A percentile compares a stretch with the other conserved stretches of the same genome.
These are phyloP conservation scores for Phallusia fumigata DNA, from an alignment of 23 tunicate species.

Conservation along the genomic window DNA sequence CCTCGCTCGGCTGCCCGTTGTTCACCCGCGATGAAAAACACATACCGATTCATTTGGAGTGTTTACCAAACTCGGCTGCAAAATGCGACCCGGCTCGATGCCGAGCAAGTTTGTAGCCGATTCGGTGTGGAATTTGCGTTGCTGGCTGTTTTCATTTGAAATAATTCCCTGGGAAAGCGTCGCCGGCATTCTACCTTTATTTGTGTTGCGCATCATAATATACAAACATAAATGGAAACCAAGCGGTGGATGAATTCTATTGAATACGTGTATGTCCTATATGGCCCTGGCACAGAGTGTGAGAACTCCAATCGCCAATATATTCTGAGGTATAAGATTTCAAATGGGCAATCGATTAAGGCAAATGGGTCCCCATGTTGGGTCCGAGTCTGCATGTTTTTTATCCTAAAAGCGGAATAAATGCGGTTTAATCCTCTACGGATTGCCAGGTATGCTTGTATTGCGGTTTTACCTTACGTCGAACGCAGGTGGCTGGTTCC, in stretches of 20 bases:
- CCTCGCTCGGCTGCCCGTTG: neutral
- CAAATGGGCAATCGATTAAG: neutral
- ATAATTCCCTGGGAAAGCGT: no score
- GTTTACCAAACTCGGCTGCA: constrained; percentile 2
- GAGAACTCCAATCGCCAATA: no score
- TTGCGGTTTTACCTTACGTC: neutral
- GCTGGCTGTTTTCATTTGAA: no score
- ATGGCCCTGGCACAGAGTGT: no score
- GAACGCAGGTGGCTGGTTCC: neutral
- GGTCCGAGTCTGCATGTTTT: no score
- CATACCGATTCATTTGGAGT: neutral
- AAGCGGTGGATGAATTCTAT: no score
- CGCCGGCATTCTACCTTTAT: no score
- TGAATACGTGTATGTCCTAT: no score
- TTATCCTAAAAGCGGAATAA: neutral
- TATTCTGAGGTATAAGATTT: neutral
- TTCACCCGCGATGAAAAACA: neutral
- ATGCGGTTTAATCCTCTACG: neutral
- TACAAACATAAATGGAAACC: no score
- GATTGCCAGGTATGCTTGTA: neutral
- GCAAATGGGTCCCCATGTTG: neutral
- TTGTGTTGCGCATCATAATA: no score
- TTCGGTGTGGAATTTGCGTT: no score
- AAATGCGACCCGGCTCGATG: neutral
- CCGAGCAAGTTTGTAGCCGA: no score